Conservation (phyloP, 1,140 invertebrate genomes). For the Epicauta chinensis region DNA sequence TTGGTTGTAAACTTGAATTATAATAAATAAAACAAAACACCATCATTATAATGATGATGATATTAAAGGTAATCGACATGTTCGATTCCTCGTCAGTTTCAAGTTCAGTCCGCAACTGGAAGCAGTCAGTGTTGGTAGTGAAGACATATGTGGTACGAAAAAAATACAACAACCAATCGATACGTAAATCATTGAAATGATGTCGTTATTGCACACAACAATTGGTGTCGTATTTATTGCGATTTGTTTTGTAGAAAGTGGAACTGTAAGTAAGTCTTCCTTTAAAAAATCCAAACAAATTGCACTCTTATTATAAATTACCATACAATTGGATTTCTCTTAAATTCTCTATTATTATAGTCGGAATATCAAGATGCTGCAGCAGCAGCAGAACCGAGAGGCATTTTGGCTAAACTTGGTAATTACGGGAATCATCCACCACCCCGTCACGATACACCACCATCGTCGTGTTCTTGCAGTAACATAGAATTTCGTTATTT, state of each 20-base stretch:
- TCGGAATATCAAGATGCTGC: background rate
- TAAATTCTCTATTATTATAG: constrained; percentile 1
- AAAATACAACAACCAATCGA: background rate
- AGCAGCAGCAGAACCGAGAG: constrained; percentile 12
- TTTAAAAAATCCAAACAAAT: too few species aligned
- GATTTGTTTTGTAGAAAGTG: constrained; percentile 11
- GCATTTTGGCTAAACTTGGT: constrained; percentile 23
- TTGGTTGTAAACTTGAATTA: too few species aligned
- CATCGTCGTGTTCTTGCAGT: constrained; percentile 42
- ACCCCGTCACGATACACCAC: constrained; percentile 42
- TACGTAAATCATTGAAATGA: background rate
- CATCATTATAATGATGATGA: background rate
- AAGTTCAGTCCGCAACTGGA: constrained; percentile 11
- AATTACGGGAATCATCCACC: constrained; percentile 34
- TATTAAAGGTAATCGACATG: constrained; percentile 16
- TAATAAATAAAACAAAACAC: too few species aligned
- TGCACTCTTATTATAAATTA: too few species aligned
- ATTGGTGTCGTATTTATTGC: background rate
- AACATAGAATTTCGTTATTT: background rate
- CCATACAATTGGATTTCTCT: background rate
- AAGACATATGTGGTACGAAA: constrained; percentile 7
- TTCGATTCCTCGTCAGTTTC: constrained; percentile 11
- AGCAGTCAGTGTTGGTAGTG: constrained; percentile 16
- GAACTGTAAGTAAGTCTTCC: constrained; percentile 19
- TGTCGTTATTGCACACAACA: constrained; percentile 5